phyloP scores from a whole-genome alignment of 2,113 vertebrate species.

The Synodontis membranacea region DNA sequence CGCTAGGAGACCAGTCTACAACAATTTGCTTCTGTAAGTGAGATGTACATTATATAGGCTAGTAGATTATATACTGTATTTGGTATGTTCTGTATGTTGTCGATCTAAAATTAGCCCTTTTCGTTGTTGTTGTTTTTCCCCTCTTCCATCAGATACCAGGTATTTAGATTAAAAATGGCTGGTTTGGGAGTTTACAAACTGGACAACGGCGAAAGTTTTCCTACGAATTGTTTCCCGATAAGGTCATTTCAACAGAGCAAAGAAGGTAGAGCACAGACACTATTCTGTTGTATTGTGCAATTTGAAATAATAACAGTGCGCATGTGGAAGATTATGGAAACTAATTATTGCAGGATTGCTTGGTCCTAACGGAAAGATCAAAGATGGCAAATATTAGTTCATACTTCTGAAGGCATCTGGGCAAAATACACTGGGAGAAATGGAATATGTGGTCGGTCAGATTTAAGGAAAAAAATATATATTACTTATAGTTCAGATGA shows the following conservation, averaged over 20 bases:
- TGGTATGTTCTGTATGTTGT: too few relatives aligned
- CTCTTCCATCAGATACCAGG: too few relatives aligned
- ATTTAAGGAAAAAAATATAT: not conserved
- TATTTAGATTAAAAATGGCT: conserved; percentile 56
- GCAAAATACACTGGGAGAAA: not conserved
- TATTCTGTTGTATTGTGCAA: not conserved
- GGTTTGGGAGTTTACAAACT: conserved; percentile 59
- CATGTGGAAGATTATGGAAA: not conserved
- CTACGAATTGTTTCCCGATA: conserved; percentile 72
- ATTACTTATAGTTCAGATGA: not conserved
- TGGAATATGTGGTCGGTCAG: not conserved
- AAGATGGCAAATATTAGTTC: not conserved
- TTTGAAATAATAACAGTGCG: not conserved
- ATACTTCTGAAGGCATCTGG: not conserved
- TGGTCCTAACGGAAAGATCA: not conserved
- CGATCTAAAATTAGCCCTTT: not conserved
- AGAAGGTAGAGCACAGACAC: conserved; percentile 62
- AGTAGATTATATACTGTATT: not conserved
- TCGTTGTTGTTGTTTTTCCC: not conserved
- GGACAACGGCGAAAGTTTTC: conserved; percentile 61
- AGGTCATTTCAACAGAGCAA: conserved; percentile 58
- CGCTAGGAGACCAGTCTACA: conserved; percentile 38
- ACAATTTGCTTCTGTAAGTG: not conserved
- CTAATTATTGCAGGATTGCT: too few relatives aligned
- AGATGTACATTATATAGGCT: not conserved